Conservation (phyloP, 2,888 invertebrate species). For the Ferrisia virgata region DNA sequence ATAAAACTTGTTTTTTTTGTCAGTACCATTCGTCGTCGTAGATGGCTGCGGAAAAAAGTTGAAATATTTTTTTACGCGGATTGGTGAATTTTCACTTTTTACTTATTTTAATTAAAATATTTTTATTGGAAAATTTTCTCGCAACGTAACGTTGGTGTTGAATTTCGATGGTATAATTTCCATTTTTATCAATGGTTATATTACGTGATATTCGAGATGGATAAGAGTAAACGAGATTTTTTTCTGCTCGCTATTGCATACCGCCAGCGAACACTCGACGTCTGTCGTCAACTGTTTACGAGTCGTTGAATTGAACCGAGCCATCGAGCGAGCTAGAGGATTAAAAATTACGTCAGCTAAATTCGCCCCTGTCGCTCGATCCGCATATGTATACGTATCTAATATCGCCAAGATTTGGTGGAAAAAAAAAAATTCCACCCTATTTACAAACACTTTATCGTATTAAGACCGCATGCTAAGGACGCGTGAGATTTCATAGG, state of each 20-base stretch:
- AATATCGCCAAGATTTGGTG: not conserved
- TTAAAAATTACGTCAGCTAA: not conserved
- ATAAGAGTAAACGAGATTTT: not conserved
- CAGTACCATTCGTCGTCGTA: too few species aligned
- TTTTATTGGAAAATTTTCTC: not conserved
- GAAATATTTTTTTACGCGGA: not conserved
- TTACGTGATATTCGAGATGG: constrained; percentile 2
- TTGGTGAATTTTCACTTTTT: constrained; percentile 1
- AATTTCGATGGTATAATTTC: constrained; percentile 7
- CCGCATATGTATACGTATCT: not conserved
- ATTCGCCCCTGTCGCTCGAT: not conserved
- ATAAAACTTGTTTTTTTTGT: not conserved
- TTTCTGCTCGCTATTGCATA: not conserved
- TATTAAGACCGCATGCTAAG: not conserved
- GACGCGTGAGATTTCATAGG: not conserved
- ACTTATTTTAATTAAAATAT: constrained; percentile 27
- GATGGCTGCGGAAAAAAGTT: not conserved
- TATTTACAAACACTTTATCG: not conserved
- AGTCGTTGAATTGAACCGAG: too few species aligned
- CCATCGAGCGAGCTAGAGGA: not conserved
- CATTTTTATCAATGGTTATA: not conserved
- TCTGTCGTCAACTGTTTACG: not conserved
- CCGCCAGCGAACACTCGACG: not conserved
- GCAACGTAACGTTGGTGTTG: not conserved
- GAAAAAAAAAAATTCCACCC: not conserved